Base-by-base conservation (phyloP, 2,113 vertebrate species). In the Istiophorus platypterus region DNA sequence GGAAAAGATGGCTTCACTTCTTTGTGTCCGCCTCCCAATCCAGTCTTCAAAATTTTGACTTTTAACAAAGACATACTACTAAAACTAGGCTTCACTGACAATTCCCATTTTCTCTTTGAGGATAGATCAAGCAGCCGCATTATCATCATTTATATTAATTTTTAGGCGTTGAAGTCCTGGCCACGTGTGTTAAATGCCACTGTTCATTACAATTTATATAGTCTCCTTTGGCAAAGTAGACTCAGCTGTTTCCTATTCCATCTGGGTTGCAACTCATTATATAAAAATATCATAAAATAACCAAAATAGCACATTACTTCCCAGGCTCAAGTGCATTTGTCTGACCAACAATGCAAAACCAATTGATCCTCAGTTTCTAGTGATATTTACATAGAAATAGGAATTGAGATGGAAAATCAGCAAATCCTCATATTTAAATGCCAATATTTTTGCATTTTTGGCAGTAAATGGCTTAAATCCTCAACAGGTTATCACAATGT, bases 11-110 rank as follows among this genome's bases (percentile, higher is more conserved):
- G 75, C 75, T 51, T 39, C 22, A 18, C 52, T 80, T 61, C 27
- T 82, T 77, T 80, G 47, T 69, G 59, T 69, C 64, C 4, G 1
- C 0, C 24, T 78, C 65, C 47, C 51, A 49, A 62, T 70, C n/a
- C 66, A 41, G 54, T 39, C 27, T 11, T 52, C 34, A 26, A 52
- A 70, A 73, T n/a, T 52, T 56, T 37, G 39, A 5, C 26, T 61
- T 27, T 52, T 41, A 8, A 7, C 42, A 17, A 20, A 80, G 61
- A 80, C 51, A 34, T 1, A 26, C n/a, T n/a, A n/a, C 72, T 76
- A 42, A 66, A 20, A 2, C 56, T n/a, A n/a, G n/a, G 31, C 69
- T 47, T 27, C 51, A 20, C 41, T 57, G 65, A 34, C 13, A 12
- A 5, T 26, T 20, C 26, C 26, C 8, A 11, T 24, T 54, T 9